Evolutionary conservation across 2,113 vertebrate genomes (phyloP).

Genomic region (Nyctibius bracteatus): DNA sequence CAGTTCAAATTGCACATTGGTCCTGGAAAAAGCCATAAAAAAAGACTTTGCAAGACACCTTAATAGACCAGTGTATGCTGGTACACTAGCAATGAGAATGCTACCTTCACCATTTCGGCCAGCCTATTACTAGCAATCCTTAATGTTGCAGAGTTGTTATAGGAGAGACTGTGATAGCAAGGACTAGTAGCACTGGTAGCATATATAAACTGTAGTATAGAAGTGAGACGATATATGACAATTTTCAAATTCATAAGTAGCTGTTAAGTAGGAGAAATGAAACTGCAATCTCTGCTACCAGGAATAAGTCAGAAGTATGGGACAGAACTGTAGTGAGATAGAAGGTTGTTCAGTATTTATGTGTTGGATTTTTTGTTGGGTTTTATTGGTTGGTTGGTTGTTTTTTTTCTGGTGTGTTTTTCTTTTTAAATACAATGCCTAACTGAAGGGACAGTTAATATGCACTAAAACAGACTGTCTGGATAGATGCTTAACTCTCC

Average conservation of each 20-base stretch:
- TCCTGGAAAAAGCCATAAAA: neutral
- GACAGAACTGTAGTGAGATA: neutral
- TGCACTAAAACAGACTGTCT: neutral
- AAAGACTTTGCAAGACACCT: neutral
- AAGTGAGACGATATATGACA: neutral
- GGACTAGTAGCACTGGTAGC: neutral
- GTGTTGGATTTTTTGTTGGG: neutral
- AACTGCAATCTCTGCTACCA: neutral
- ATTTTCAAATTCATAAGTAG: neutral
- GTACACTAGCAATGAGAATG: neutral
- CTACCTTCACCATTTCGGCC: neutral
- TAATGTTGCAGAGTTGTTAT: neutral
- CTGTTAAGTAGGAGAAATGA: neutral
- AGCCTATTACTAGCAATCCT: neutral
- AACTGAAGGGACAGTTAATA: neutral
- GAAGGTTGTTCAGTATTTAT: neutral
- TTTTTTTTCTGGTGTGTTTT: too few species aligned
- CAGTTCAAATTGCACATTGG: neutral
- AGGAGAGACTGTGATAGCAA: neutral
- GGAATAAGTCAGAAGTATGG: neutral
- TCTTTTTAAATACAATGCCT: neutral
- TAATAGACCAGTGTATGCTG: neutral
- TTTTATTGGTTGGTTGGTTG: too few species aligned
- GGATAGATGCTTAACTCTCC: neutral
- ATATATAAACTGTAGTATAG: neutral